phyloP scores from a whole-genome alignment of 2,113 vertebrate species.

The Nothobranchius furzeri region DNA sequence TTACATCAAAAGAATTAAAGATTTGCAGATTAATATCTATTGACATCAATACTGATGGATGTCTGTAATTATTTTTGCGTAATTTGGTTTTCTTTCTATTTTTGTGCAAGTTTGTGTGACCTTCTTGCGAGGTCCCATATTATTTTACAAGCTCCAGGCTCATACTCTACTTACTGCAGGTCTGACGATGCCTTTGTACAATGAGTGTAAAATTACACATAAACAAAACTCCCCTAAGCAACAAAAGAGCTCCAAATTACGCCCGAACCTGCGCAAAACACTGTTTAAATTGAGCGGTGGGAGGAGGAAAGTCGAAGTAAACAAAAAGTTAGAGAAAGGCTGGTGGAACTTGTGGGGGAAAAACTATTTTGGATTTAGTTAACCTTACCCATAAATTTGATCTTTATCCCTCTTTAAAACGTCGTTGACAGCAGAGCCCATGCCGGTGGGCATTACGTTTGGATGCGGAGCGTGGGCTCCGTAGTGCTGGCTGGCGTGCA shows the following conservation, averaged over 20 bases:
- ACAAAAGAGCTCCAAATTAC: constrained; percentile 48
- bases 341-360: constrained; percentile 4
- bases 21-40: background rate
- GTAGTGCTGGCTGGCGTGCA: constrained; percentile 98
- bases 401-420: constrained; percentile 99
- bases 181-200: constrained; percentile 46
- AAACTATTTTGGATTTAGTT: constrained; percentile 1
- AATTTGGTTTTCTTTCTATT: background rate
- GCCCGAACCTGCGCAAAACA: constrained; percentile 36
- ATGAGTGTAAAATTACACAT: constrained; percentile 67
- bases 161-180: constrained; percentile 52
- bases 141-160: constrained; percentile 62
- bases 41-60: constrained; percentile 6
- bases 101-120: background rate
- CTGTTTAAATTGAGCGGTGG: constrained; percentile 22
- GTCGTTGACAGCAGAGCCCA: constrained; percentile 99
- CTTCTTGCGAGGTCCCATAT: constrained; percentile 35
- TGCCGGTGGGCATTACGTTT: constrained; percentile 98
- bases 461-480: constrained; percentile 97
- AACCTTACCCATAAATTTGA: constrained; percentile 96
- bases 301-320: constrained; percentile 14
- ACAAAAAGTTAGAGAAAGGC: constrained; percentile 31
- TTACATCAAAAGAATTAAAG: constrained; percentile 6
- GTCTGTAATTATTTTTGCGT: background rate
- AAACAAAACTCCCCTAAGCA: constrained; percentile 52